A percentile compares a stretch with the other conserved stretches of the same genome.
phyloP scores from a whole-genome alignment of 1,140 invertebrate species.

The Hyles euphorbiae region DNA sequence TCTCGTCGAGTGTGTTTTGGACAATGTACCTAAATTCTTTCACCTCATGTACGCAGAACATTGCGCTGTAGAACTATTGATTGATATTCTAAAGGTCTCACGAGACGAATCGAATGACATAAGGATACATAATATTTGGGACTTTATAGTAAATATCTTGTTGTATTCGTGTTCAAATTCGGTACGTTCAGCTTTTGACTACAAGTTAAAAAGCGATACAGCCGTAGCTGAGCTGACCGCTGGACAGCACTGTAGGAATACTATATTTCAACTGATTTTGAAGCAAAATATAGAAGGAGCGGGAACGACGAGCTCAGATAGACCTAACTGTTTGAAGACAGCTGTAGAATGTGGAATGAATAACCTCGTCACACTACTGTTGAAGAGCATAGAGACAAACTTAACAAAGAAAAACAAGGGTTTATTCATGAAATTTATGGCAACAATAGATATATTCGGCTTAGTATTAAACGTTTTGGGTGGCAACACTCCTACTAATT shows the following conservation, averaged over 20 bases:
- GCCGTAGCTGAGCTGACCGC: conserved; percentile 4
- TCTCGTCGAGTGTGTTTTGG: conserved; percentile 14
- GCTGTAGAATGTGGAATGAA: no score
- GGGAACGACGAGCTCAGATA: background rate
- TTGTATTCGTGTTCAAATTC: conserved; percentile 5
- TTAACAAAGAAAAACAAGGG: no score
- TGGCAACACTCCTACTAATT: no score
- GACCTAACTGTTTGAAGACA: no score
- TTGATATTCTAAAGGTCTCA: conserved; percentile 12
- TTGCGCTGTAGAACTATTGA: conserved; percentile 10
- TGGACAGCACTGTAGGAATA: conserved; percentile 6
- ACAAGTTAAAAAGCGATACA: conserved; percentile 19
- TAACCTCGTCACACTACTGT: no score
- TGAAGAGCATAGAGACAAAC: no score
- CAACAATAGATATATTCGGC: no score
- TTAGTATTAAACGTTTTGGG: no score
- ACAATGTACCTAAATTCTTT: conserved; percentile 18
- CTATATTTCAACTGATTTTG: conserved; percentile 19
- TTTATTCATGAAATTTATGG: no score
- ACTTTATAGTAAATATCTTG: conserved; percentile 16
- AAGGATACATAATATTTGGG: conserved; percentile 9
- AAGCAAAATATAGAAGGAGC: conserved; percentile 6
- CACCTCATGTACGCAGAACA: conserved; percentile 19
- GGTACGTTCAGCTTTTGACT: conserved; percentile 18
- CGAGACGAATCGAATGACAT: background rate